phyloP scores from a whole-genome alignment of 2,888 invertebrate genomes.

The Notodonta dromedarius region DNA sequence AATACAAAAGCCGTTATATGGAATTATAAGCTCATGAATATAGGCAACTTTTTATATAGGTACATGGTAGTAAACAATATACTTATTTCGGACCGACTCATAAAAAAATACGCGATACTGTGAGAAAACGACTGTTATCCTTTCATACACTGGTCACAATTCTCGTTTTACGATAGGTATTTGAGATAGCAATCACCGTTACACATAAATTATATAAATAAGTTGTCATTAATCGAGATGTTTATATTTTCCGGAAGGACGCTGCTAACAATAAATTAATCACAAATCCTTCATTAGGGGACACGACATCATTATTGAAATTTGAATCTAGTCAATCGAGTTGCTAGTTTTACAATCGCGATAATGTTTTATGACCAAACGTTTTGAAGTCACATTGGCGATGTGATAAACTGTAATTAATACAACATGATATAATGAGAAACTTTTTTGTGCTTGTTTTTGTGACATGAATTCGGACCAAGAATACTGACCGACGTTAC shows the following conservation, averaged over 20 bases:
- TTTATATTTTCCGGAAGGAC: conserved; percentile 56
- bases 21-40: too few species aligned
- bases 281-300: conserved; percentile 44
- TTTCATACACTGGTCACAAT: neutral
- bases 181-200: conserved; percentile 29
- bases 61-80: too few species aligned
- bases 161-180: neutral
- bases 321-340: conserved; percentile 42
- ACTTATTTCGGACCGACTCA: too few species aligned
- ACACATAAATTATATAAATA: conserved; percentile 23
- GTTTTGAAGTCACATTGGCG: conserved; percentile 9
- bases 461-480: neutral
- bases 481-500: conserved; percentile 1
- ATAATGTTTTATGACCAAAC: conserved; percentile 20
- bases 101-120: neutral
- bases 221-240: conserved; percentile 28
- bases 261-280: conserved; percentile 51
- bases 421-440: conserved; percentile 3
- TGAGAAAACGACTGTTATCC: neutral
- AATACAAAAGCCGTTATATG: too few species aligned
- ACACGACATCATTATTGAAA: conserved; percentile 38
- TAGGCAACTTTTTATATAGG: too few species aligned
- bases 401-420: conserved; percentile 13
- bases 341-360: conserved; percentile 28
- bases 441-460: conserved; percentile 2